phyloP scores from a whole-genome alignment of 2,797 vertebrate species.

The Spea hammondii region DNA sequence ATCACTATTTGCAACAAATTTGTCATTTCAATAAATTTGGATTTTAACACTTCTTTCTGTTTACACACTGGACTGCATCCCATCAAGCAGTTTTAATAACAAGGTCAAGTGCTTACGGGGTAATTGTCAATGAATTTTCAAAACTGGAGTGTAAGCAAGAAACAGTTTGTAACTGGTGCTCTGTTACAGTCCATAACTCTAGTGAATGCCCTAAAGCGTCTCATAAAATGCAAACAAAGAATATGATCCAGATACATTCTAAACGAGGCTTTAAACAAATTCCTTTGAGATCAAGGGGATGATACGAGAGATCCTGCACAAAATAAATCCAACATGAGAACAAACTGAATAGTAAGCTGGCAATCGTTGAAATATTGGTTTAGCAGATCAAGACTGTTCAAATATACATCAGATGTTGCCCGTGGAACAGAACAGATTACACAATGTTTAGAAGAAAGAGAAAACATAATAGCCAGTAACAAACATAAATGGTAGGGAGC shows the following conservation, averaged over 20 bases:
- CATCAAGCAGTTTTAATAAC: background rate
- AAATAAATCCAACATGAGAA: background rate
- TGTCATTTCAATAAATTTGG: too few relatives aligned
- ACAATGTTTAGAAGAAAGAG: background rate
- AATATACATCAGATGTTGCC: background rate
- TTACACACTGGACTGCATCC: too few relatives aligned
- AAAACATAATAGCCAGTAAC: background rate
- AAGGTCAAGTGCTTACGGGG: background rate
- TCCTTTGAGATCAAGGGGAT: background rate
- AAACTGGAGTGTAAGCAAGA: background rate
- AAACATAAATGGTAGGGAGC: too few relatives aligned
- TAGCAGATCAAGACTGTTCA: background rate
- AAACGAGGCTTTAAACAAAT: conserved; percentile 2
- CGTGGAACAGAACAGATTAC: background rate
- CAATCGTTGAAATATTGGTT: background rate
- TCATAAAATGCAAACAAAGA: background rate
- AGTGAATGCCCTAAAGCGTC: background rate
- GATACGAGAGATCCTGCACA: background rate
- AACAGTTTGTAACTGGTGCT: conserved; percentile 4
- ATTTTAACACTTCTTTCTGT: too few relatives aligned
- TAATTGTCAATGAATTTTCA: background rate
- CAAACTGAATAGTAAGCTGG: background rate
- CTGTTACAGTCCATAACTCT: background rate
- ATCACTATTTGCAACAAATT: too few relatives aligned
- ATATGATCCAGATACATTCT: conserved; percentile 5